Base-by-base conservation (phyloP, 2,797 vertebrate genomes). In the Urosaurus nigricauda region DNA sequence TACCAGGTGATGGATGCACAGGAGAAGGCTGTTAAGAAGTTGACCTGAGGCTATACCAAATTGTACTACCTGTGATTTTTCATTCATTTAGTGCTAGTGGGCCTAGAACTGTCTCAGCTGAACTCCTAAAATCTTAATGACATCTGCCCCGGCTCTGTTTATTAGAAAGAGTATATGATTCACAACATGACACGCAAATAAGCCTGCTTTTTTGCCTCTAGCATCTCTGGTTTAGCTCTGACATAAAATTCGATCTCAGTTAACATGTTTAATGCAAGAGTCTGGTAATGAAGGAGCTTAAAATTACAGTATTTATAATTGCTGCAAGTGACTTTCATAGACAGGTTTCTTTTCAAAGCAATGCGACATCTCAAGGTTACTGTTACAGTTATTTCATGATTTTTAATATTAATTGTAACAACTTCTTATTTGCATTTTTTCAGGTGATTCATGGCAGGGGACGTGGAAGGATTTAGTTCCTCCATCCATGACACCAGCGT, bases 391-490 rank as follows among this genome's bases (percentile, higher is more conserved):
- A 43, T 35, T 75, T 40, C 37, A 74, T 74, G 37, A 68, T 75
- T 83, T 51, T 32, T n/a, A 14, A 24, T 71, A 85, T 58, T 3
- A 82, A 65, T 95, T 82, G 94, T 73, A 93, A 95, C 94, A 91
- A 92, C 56, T 88, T 91, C 93, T 96, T 95, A 91, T 96, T 96
- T 94, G 92, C 89, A 94, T 95, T 93, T 94, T 94, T 92, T 93
- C 88, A 99, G 98, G 98, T 98, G 97, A 98, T 98, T 98, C 97
- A 99, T 99, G 99, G 98, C 99, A 97, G 98, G 98, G 98, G 98
- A 99, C 96, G 98, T 99, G 98, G 99, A 99, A 98, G 98, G 99
- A 97, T 99, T 99, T 98, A 98, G 98, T 96, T 99, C 98, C 95
- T 98, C 99, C 97, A 98, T 98, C 97, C 99, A 99, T 92, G 99